Percentiles rank a stretch among this genome's conserved stretches.
phyloP scores from a whole-genome alignment of 2,888 invertebrate species.

The Pollenia amentaria region DNA sequence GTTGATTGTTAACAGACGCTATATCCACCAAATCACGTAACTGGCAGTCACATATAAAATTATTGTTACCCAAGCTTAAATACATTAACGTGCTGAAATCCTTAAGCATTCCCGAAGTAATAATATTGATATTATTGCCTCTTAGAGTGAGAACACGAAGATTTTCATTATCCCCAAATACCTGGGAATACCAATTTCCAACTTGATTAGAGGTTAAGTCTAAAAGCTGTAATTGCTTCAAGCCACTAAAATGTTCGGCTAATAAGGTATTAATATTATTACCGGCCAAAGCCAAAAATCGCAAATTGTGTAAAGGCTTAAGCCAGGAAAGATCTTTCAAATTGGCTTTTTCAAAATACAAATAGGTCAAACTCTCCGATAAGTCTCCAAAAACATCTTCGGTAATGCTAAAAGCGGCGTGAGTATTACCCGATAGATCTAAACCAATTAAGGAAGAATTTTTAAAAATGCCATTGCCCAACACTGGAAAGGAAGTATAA shows the following conservation, averaged over 20 bases:
- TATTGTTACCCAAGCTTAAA: constrained; percentile 86
- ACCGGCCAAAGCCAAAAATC: constrained; percentile 85
- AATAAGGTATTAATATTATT: constrained; percentile 85
- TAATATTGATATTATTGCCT: constrained; percentile 86
- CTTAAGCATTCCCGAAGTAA: constrained; percentile 86
- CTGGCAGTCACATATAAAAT: constrained; percentile 87
- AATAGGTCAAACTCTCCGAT: constrained; percentile 83
- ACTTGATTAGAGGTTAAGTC: constrained; percentile 86
- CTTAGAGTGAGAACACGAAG: constrained; percentile 85
- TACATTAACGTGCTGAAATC: constrained; percentile 85
- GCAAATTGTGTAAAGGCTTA: constrained; percentile 83
- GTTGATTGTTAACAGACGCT: constrained; percentile 79
- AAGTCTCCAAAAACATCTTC: constrained; percentile 84
- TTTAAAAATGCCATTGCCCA: constrained; percentile 84
- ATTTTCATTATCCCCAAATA: constrained; percentile 83
- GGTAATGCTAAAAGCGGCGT: constrained; percentile 80
- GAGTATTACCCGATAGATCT: constrained; percentile 86
- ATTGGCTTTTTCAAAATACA: constrained; percentile 85
- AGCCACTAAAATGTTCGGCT: constrained; percentile 78
- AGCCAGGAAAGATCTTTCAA: constrained; percentile 84
- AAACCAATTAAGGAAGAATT: constrained; percentile 85
- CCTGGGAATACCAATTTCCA: constrained; percentile 85
- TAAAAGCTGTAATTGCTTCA: constrained; percentile 85
- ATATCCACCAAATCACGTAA: constrained; percentile 85
- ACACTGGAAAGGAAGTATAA: constrained; percentile 83